These are phyloP conservation scores for Urocolius indicus DNA, from an alignment of 2,113 vertebrate species.

Conservation along the genomic window DNA sequence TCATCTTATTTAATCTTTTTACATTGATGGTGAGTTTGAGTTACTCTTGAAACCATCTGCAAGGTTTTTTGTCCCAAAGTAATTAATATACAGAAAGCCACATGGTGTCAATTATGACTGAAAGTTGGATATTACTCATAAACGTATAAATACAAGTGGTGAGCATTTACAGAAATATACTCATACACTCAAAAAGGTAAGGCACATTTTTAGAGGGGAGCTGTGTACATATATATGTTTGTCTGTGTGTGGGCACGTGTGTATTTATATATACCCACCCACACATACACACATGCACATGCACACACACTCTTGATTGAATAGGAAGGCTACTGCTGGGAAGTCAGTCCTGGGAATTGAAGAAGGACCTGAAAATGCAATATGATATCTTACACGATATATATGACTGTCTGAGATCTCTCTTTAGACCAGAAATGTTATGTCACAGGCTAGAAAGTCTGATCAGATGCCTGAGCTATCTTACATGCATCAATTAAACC, in stretches of 20 bases:
- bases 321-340: neutral
- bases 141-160: constrained; percentile 18
- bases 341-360: neutral
- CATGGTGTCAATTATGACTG: constrained; percentile 9
- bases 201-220: neutral
- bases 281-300: neutral
- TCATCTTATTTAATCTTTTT: constrained; percentile 5
- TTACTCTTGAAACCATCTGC: constrained; percentile 46
- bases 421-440: neutral
- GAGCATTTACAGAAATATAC: constrained; percentile 14
- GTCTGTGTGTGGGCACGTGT: neutral
- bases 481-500: neutral
- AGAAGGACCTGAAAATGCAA: neutral
- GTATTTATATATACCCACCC: neutral
- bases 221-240: neutral
- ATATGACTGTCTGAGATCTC: neutral
- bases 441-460: neutral
- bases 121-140: constrained; percentile 22
- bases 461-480: neutral
- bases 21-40: neutral
- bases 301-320: neutral
- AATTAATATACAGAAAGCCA: constrained; percentile 24
- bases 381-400: neutral
- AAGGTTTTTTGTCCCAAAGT: constrained; percentile 22
- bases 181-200: neutral